These are phyloP conservation scores for Sminthurides aquaticus DNA, from an alignment of 2,888 invertebrate species.

Conservation along the genomic window DNA sequence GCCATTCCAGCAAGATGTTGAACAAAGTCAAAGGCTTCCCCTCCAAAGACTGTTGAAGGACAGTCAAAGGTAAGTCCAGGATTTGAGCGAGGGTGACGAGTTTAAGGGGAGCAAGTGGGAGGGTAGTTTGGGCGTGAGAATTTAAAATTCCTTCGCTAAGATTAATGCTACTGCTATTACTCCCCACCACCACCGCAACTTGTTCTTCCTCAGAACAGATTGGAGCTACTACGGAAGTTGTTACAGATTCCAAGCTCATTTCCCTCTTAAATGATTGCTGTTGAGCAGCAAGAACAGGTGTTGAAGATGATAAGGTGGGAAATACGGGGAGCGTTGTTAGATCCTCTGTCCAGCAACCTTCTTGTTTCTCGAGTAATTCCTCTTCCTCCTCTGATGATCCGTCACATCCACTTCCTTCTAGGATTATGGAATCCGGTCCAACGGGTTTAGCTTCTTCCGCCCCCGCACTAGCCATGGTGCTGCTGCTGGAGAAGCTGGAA, in stretches of 20 bases:
- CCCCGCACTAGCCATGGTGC: no score
- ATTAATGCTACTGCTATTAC: neutral
- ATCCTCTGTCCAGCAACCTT: no score
- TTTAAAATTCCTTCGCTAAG: neutral
- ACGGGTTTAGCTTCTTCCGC: neutral
- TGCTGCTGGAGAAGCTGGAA: no score
- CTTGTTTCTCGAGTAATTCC: no score
- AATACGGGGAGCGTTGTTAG: no score
- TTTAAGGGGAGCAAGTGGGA: slow-evolving; percentile 5
- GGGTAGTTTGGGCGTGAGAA: neutral
- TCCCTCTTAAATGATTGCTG: neutral
- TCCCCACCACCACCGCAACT: neutral
- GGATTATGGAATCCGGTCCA: neutral
- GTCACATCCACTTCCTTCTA: neutral
- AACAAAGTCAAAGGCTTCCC: slow-evolving; percentile 16
- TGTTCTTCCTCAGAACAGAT: neutral
- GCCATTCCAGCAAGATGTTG: slow-evolving; percentile 16
- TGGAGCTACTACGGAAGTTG: neutral
- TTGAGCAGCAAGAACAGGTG: no score
- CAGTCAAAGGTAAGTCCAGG: slow-evolving; percentile 15
- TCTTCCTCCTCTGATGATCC: no score
- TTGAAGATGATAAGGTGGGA: neutral
- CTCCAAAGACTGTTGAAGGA: slow-evolving; percentile 18
- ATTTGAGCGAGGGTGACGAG: slow-evolving; percentile 14
- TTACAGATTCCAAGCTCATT: neutral